Percentiles rank a stretch among this genome's conserved stretches.
These are phyloP conservation scores for Hucho hucho DNA, from an alignment of 2,113 vertebrate genomes.

Conservation along the genomic window DNA sequence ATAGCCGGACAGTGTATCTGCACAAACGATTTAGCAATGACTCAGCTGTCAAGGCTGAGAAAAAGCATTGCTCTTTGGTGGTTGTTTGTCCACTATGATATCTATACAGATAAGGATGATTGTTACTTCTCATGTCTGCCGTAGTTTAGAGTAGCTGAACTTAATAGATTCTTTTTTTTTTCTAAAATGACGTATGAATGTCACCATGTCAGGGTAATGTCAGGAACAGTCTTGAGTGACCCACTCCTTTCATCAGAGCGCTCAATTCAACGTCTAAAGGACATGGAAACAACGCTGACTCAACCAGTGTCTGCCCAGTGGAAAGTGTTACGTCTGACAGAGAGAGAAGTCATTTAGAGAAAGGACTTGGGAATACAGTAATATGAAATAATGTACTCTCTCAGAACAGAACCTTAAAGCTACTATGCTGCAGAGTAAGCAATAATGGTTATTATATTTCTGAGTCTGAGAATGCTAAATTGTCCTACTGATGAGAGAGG, in stretches of 20 bases:
- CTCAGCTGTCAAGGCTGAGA: background rate
- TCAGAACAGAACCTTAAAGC: background rate
- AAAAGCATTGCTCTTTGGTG: background rate
- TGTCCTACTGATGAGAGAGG: background rate
- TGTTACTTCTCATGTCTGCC: background rate
- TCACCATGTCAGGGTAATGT: background rate
- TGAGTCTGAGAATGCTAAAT: background rate
- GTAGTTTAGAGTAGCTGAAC: background rate
- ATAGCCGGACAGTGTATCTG: background rate
- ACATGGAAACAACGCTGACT: too few species aligned
- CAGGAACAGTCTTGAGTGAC: background rate
- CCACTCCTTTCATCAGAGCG: background rate
- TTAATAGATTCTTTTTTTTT: background rate
- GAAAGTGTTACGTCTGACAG: too few species aligned
- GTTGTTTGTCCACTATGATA: too few species aligned
- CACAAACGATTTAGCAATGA: background rate
- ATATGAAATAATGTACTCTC: too few species aligned
- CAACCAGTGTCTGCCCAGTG: too few species aligned
- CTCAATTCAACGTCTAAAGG: too few species aligned
- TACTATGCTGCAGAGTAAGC: background rate
- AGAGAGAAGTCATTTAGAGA: too few species aligned
- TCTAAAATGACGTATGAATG: background rate
- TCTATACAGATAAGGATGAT: background rate
- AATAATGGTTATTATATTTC: background rate
- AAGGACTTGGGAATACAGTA: too few species aligned